Conservation (phyloP, 1,140 invertebrate genomes). For the Callitettix versicolor region DNA sequence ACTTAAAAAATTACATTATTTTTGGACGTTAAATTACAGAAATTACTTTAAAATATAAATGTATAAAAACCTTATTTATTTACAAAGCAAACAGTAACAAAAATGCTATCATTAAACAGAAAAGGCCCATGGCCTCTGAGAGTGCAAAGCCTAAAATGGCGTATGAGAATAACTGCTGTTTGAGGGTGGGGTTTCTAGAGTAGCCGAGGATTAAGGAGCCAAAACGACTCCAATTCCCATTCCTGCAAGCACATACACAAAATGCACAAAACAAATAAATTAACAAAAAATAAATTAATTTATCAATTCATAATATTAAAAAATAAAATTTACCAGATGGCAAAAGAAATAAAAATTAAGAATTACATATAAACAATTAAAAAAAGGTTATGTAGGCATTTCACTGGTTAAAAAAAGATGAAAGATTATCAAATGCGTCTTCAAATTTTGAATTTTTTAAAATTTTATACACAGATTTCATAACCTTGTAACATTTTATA, state of each 20-base stretch:
- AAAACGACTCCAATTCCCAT: constrained; percentile 86
- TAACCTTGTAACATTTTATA: no score
- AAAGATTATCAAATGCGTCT: no score
- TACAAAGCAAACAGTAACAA: constrained; percentile 73
- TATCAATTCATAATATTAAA: no score
- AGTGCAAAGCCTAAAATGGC: constrained; percentile 89
- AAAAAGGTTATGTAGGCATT: no score
- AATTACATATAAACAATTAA: no score
- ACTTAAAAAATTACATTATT: no score
- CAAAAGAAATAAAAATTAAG: constrained; percentile 20
- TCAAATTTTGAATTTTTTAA: no score
- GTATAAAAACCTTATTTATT: not conserved
- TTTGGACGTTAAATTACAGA: no score
- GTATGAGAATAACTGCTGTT: constrained; percentile 89
- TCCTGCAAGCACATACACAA: constrained; percentile 41
- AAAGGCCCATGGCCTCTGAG: constrained; percentile 92
- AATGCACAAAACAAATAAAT: not conserved
- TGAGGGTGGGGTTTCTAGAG: constrained; percentile 84
- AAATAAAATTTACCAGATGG: constrained; percentile 20
- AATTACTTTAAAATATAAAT: not conserved
- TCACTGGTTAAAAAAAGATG: no score
- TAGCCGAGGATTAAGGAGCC: constrained; percentile 85
- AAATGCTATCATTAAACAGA: constrained; percentile 93
- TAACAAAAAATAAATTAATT: no score
- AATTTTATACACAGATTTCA: no score